Percentiles rank a stretch among this genome's conserved stretches.
Conservation (phyloP, 2,888 invertebrate genomes). For the Chaetogeoica ovagalla region DNA sequence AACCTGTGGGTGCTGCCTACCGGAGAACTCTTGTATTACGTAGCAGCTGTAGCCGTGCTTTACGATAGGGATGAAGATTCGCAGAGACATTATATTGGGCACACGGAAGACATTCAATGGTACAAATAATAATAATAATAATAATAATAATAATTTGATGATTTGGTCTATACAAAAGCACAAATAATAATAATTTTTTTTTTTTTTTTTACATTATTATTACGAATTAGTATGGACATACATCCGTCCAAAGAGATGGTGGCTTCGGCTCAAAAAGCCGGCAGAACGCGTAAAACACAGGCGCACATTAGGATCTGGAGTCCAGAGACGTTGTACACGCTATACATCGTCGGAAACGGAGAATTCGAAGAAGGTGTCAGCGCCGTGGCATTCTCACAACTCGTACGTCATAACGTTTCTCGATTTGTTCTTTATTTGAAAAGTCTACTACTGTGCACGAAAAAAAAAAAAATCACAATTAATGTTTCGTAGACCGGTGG, state of each 20-base stretch:
- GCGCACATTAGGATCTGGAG: constrained; percentile 93
- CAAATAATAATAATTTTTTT: too few species aligned
- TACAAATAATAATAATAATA: constrained; percentile 59
- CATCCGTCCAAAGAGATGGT: constrained; percentile 87
- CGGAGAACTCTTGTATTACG: constrained; percentile 88
- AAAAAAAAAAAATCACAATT: background rate
- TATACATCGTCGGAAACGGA: constrained; percentile 89
- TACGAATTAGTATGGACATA: constrained; percentile 72
- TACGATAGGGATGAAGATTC: constrained; percentile 83
- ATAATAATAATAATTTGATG: too few species aligned
- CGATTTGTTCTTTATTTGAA: background rate
- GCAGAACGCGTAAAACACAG: constrained; percentile 80
- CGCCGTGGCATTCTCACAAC: constrained; percentile 85
- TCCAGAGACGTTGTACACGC: constrained; percentile 82
- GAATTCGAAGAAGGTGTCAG: constrained; percentile 85
- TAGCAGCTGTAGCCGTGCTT: constrained; percentile 88
- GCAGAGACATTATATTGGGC: constrained; percentile 87
- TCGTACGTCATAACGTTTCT: constrained; percentile 64
- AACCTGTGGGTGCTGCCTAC: constrained; percentile 93
- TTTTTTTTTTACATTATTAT: background rate
- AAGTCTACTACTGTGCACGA: background rate
- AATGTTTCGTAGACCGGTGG: constrained; percentile 74
- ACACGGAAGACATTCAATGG: constrained; percentile 93
- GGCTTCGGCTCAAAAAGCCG: constrained; percentile 85
- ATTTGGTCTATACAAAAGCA: too few species aligned